Evolutionary conservation across 2,888 invertebrate species (phyloP), one percentile per base, ranked within the genome.

Genomic region (Sthenelais limicola): DNA sequence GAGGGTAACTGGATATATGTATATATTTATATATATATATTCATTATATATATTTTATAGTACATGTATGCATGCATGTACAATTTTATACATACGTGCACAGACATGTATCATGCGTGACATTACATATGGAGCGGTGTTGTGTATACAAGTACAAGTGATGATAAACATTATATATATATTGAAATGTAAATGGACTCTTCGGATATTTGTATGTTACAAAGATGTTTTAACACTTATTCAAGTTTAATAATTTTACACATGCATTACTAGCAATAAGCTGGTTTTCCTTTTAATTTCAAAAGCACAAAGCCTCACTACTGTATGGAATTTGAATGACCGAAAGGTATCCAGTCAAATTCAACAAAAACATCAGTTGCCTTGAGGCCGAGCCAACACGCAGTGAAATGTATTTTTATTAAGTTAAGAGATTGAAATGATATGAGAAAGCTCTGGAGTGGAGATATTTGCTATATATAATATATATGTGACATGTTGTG

Each of bases 181-280:
- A 43, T 62, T 62, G 62, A 62, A 62, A 62, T 62, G 62, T 62
- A 62, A 62, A 62, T 62, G 62, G 62, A 62, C 62, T 62, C 62
- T 62, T 43, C 43, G 62, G 35, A 43, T 62, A 62, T 43, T 62
- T 21, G 62, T 62, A 62, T 62, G 35, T 62, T 62, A 62, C 62
- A 43, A 62, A 62, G 62, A 62, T 62, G 35, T 62, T 18, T 35
- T 38, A 62, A 62, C 43, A 62, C 43, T 62, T 62, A 62, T 62
- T 62, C 62, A 62, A 62, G 62, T 62, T 62, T 62, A 62, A 62
- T 62, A 62, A 62, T 62, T 62, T 62, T 62, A 62, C 62, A 62
- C 62, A 62, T 62, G 62, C 62, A 62, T 62, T 62, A 38, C 62
- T 62, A 62, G 62, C 62, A 43, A 62, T 62, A 62, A 62, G 62